Evolutionary conservation across 1,140 invertebrate genomes (phyloP).

Genomic region (Rhagoletis zephyria): DNA sequence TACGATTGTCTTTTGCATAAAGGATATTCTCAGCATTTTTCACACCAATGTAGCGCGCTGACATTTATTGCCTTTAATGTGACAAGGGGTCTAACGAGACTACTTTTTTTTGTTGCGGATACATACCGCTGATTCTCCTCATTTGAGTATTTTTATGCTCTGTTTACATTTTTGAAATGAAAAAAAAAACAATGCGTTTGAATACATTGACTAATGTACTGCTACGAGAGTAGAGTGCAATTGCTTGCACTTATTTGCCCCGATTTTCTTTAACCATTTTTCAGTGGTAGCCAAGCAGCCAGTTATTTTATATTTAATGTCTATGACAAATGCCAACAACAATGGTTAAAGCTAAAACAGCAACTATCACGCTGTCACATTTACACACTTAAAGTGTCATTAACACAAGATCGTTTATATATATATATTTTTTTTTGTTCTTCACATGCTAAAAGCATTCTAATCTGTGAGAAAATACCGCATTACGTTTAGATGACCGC

Average conservation of each 20-base stretch:
- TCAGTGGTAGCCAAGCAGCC: not conserved
- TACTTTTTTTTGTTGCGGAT: too few relatives aligned
- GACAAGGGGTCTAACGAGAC: not conserved
- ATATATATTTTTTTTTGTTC: too few relatives aligned
- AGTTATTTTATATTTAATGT: not conserved
- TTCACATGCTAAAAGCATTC: not conserved
- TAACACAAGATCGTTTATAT: not conserved
- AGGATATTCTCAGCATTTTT: slow-evolving; percentile 27
- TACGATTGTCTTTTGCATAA: slow-evolving; percentile 7
- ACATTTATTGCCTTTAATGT: not conserved
- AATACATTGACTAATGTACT: too few relatives aligned
- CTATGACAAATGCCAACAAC: slow-evolving; percentile 23
- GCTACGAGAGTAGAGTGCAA: not conserved
- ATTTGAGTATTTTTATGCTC: slow-evolving; percentile 2
- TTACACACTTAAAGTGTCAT: slow-evolving; percentile 41
- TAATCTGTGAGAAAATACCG: slow-evolving; percentile 18
- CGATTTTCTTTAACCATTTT: not conserved
- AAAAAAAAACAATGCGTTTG: not conserved
- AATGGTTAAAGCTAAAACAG: not conserved
- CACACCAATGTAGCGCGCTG: not conserved
- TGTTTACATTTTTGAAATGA: not conserved
- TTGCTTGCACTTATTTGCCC: not conserved
- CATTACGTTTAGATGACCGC: slow-evolving; percentile 1
- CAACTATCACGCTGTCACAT: slow-evolving; percentile 18
- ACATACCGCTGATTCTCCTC: not conserved